These are phyloP conservation scores for Periparus ater DNA, from an alignment of 2,797 vertebrate species.

Conservation along the genomic window DNA sequence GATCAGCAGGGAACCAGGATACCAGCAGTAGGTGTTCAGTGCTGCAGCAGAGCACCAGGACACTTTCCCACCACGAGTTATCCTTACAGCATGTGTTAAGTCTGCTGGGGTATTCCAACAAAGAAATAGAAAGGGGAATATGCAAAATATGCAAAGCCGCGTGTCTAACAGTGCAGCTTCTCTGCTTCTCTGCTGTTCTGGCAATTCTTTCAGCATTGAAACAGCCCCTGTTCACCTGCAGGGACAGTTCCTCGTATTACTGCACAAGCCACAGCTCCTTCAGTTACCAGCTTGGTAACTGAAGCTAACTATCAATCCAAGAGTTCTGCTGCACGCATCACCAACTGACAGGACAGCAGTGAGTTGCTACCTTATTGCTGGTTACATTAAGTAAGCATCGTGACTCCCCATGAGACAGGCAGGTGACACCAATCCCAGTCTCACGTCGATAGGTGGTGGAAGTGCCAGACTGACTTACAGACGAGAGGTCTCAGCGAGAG, in stretches of 20 bases:
- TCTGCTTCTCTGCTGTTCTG: background rate
- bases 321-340: background rate
- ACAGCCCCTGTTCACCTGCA: background rate
- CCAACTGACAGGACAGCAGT: background rate
- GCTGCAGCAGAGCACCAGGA: background rate
- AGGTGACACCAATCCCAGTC: background rate
- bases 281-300: background rate
- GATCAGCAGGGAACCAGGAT: background rate
- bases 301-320: background rate
- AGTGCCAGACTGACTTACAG: background rate
- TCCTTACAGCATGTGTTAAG: background rate
- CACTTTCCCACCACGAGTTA: background rate
- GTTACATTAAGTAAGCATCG: background rate
- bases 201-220: background rate
- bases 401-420: background rate
- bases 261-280: background rate
- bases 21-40: background rate
- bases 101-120: background rate
- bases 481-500: background rate
- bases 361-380: background rate
- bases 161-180: background rate
- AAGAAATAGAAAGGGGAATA: background rate
- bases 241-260: background rate
- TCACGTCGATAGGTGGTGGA: background rate
- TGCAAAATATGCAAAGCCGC: background rate